Conservation (phyloP, 2,797 vertebrate genomes). For the Lerista edwardsae region DNA sequence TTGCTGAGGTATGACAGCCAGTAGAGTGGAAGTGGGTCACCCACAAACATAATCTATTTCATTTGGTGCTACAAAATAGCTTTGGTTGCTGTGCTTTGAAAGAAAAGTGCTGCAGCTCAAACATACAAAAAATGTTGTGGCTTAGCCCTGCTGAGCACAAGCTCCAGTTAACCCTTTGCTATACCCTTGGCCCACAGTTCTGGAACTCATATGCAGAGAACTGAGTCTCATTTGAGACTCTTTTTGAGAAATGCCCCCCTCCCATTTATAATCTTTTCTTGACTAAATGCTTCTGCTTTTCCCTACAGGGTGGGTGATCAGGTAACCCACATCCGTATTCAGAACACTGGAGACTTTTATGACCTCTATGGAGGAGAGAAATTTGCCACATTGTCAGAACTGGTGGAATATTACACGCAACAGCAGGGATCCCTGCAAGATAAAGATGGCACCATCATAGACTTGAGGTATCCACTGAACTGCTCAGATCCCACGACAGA, state of each 20-base stretch:
- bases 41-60: neutral
- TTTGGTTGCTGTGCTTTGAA: neutral
- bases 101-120: neutral
- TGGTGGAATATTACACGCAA: slow-evolving; percentile 94
- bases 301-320: slow-evolving; percentile 84
- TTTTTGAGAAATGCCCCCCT: neutral
- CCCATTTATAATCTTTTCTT: neutral
- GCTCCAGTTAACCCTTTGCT: neutral
- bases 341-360: slow-evolving; percentile 96
- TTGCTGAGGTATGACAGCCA: neutral
- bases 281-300: slow-evolving; percentile 1
- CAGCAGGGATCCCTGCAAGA: slow-evolving; percentile 93
- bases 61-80: no score
- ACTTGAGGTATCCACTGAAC: slow-evolving; percentile 93
- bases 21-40: neutral
- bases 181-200: neutral
- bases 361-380: slow-evolving; percentile 98
- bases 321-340: slow-evolving; percentile 97
- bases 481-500: slow-evolving; percentile 94
- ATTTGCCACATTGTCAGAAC: slow-evolving; percentile 92
- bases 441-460: slow-evolving; percentile 90
- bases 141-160: neutral
- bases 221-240: neutral
- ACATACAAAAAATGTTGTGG: neutral
- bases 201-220: rapidly evolving